These are phyloP conservation scores for Acanthoscelides obtectus DNA, from an alignment of 2,888 invertebrate genomes.

Conservation along the genomic window DNA sequence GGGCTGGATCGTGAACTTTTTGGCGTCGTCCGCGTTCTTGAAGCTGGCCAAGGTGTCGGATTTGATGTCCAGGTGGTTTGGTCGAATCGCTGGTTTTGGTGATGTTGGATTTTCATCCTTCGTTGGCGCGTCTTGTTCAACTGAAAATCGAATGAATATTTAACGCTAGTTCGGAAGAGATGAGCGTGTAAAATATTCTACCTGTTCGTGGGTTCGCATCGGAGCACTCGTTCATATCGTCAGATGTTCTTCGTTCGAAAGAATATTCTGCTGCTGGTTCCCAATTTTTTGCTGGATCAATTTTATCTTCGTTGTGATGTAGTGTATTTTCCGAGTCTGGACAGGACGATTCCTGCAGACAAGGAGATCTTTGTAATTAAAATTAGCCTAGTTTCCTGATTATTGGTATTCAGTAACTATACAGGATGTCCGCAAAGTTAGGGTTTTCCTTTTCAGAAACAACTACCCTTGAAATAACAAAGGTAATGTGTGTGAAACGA, in stretches of 20 bases:
- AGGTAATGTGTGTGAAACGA: too few species aligned
- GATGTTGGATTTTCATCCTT: neutral
- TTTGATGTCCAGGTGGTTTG: conserved; percentile 34
- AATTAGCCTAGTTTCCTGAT: too few species aligned
- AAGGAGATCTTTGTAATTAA: too few species aligned
- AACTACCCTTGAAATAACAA: too few species aligned
- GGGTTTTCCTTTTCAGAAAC: too few species aligned
- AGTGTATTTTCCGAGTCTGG: conserved; percentile 17
- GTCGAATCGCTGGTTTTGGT: conserved; percentile 19
- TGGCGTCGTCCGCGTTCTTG: conserved; percentile 13
- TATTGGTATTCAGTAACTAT: too few species aligned
- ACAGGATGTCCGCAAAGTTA: too few species aligned
- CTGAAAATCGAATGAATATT: conserved; percentile 27
- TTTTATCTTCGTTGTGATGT: neutral
- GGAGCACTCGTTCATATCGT: conserved; percentile 38
- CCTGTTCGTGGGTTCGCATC: conserved; percentile 22
- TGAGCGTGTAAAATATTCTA: neutral
- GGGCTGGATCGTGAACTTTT: conserved; percentile 31
- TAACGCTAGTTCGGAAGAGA: too few species aligned
- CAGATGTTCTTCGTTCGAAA: conserved; percentile 25
- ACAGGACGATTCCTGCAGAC: conserved; percentile 24
- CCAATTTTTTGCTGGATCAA: neutral
- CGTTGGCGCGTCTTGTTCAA: conserved; percentile 3
- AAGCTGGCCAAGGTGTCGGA: conserved; percentile 16
- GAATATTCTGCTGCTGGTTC: conserved; percentile 13